Percentiles rank a stretch among this genome's conserved stretches.
Evolutionary conservation across 2,888 invertebrate species (phyloP).

Genomic region (Ormia ochracea): DNA sequence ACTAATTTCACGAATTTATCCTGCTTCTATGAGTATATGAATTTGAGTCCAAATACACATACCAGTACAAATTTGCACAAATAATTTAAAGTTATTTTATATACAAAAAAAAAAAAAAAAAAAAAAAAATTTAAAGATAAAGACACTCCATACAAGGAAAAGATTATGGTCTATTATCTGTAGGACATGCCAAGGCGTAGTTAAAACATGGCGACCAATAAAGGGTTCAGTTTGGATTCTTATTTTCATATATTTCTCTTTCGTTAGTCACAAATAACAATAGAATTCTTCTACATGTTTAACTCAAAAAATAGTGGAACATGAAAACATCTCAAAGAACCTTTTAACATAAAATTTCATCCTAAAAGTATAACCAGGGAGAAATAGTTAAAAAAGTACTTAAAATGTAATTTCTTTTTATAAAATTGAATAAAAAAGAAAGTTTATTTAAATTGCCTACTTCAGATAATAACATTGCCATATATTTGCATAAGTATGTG

Average conservation of each 20-base stretch:
- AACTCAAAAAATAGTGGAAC: slow-evolving; percentile 52
- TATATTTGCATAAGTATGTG: background rate
- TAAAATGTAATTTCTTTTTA: background rate
- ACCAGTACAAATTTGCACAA: slow-evolving; percentile 11
- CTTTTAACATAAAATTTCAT: slow-evolving; percentile 53
- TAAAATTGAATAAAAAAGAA: slow-evolving; percentile 2
- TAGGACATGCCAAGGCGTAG: slow-evolving; percentile 55
- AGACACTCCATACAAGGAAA: slow-evolving; percentile 15
- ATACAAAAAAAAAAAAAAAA: background rate
- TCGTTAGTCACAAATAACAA: slow-evolving; percentile 19
- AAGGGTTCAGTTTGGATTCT: slow-evolving; percentile 50
- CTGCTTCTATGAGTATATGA: background rate
- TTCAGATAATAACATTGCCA: background rate
- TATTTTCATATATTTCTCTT: background rate
- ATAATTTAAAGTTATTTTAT: slow-evolving; percentile 30
- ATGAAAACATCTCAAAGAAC: slow-evolving; percentile 59
- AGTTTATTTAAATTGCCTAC: slow-evolving; percentile 19
- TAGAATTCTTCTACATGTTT: slow-evolving; percentile 50
- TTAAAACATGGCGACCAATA: slow-evolving; percentile 61
- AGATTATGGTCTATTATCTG: slow-evolving; percentile 48
- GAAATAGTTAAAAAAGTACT: background rate
- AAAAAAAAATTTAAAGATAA: background rate
- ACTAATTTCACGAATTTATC: background rate
- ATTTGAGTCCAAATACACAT: background rate
- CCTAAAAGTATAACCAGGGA: slow-evolving; percentile 30